Conservation (phyloP, 2,113 vertebrate genomes). For the Equus quagga region DNA sequence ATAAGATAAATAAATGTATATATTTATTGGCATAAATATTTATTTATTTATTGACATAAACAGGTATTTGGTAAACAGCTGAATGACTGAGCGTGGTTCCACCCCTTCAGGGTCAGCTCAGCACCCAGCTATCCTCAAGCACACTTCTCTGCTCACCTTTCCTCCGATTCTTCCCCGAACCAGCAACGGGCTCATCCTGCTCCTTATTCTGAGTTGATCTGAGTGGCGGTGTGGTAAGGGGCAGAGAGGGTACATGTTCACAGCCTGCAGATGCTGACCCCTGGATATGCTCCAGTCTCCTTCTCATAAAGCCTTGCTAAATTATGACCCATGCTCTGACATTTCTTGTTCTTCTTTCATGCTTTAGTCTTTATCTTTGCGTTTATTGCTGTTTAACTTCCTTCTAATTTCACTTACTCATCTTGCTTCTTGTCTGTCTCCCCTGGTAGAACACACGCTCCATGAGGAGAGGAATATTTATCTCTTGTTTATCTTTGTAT, state of each 20-base stretch:
- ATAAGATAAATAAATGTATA: background rate
- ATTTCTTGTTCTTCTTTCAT: background rate
- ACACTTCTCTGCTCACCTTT: background rate
- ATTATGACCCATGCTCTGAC: background rate
- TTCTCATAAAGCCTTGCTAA: background rate
- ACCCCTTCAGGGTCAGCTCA: background rate
- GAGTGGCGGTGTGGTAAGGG: background rate
- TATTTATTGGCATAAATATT: background rate
- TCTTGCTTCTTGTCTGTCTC: background rate
- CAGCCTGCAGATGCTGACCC: background rate
- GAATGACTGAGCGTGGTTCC: background rate
- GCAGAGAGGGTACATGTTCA: background rate
- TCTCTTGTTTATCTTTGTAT: background rate
- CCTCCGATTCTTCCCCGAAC: background rate
- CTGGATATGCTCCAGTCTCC: background rate
- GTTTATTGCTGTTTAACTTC: background rate
- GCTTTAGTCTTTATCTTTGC: background rate
- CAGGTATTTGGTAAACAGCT: background rate
- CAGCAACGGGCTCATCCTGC: background rate
- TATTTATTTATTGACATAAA: background rate
- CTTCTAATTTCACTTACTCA: background rate
- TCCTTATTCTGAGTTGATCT: background rate
- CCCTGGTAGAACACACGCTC: background rate
- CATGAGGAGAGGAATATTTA: background rate
- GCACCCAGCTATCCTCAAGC: background rate